phyloP scores from a whole-genome alignment of 2,888 invertebrate genomes.

The Colletes collaris region DNA sequence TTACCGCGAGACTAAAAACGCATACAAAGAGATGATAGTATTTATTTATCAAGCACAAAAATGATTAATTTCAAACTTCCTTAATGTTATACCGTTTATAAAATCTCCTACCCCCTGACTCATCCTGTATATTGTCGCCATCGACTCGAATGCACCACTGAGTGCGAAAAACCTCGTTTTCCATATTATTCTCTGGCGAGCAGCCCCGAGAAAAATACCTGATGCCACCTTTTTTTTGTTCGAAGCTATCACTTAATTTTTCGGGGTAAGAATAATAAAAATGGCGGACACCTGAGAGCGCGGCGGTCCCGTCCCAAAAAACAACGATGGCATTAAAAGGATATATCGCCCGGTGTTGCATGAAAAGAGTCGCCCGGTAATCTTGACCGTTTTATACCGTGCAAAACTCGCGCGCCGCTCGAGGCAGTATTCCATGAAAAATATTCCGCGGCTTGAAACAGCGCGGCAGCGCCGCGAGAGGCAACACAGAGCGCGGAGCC shows the following conservation, averaged over 20 bases:
- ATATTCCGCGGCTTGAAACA: slow-evolving; percentile 53
- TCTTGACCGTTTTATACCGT: slow-evolving; percentile 58
- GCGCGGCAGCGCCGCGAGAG: slow-evolving; percentile 49
- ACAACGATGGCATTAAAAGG: slow-evolving; percentile 40
- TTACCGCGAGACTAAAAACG: too few species aligned
- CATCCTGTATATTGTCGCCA: too few species aligned
- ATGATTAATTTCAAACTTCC: too few species aligned
- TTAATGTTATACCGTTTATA: too few species aligned
- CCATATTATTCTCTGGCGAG: background rate
- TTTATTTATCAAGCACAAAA: too few species aligned
- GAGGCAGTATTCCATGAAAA: slow-evolving; percentile 52
- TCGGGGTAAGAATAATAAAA: slow-evolving; percentile 24
- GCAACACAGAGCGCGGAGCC: slow-evolving; percentile 38
- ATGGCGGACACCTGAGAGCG: slow-evolving; percentile 11
- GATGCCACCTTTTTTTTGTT: background rate
- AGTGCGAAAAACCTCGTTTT: background rate
- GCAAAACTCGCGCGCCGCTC: slow-evolving; percentile 40
- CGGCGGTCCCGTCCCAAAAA: slow-evolving; percentile 16
- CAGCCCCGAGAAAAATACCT: background rate
- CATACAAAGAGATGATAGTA: too few species aligned
- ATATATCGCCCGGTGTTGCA: slow-evolving; percentile 40
- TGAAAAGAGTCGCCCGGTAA: slow-evolving; percentile 46
- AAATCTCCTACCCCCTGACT: too few species aligned
- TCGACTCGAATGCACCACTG: background rate
- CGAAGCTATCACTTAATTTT: slow-evolving; percentile 37